These are phyloP conservation scores for Gymnoscelis rufifasciata DNA, from an alignment of 2,888 invertebrate species.

Conservation along the genomic window DNA sequence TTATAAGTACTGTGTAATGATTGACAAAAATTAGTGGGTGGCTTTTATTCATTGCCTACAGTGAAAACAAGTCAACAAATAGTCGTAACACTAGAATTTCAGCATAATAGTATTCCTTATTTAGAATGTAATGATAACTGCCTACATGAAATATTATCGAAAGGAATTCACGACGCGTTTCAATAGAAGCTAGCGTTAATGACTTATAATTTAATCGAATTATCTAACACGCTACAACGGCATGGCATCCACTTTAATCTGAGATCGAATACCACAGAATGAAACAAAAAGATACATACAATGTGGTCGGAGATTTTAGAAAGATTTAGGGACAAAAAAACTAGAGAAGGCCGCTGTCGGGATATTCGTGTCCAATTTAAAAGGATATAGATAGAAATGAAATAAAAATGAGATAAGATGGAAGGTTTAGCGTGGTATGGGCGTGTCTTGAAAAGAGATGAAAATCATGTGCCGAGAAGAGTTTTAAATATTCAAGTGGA, in stretches of 20 bases:
- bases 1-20: too few relatives aligned
- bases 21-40: too few relatives aligned
- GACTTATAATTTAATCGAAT: slow-evolving; percentile 51
- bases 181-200: slow-evolving; percentile 41
- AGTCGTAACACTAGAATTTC: too few relatives aligned
- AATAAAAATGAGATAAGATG: too few relatives aligned
- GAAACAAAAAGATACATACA: slow-evolving; percentile 4
- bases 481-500: too few relatives aligned
- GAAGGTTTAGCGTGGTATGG: too few relatives aligned
- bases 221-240: slow-evolving; percentile 42
- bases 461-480: too few relatives aligned
- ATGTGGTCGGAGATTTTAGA: neutral
- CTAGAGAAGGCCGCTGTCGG: neutral
- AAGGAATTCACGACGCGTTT: slow-evolving; percentile 33
- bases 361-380: too few relatives aligned
- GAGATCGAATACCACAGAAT: slow-evolving; percentile 24
- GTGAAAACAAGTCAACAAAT: too few relatives aligned
- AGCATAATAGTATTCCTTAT: neutral
- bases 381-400: neutral
- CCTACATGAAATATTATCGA: neutral
- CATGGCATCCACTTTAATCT: slow-evolving; percentile 16
- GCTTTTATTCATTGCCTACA: too few relatives aligned
- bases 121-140: neutral
- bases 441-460: too few relatives aligned
- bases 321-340: slow-evolving; percentile 4